Base-by-base conservation (phyloP, 2,797 vertebrate species). In the Falco berigora region DNA sequence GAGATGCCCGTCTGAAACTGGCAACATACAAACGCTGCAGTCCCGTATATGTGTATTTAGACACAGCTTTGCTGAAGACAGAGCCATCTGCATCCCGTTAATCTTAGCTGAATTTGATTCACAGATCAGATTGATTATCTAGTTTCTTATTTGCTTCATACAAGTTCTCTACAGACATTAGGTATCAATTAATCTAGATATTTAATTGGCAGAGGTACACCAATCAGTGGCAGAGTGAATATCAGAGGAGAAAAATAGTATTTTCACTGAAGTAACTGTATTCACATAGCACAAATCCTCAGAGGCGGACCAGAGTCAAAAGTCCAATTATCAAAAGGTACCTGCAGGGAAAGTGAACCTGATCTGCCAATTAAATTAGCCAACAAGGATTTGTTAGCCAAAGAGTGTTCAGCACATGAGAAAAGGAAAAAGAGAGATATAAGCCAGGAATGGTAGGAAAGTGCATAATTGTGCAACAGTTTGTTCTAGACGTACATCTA, bases 401-500 rank as follows among this genome's bases (percentile, higher is more conserved):
- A 69, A 10, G 52, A 61, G 18, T 1, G 10, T 22, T 81, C 44
- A 17, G 64, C 44, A 53, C 53, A 8, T 16, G 15, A 85, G 47
- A 50, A 49, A 58, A 58, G 32, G 76, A 40, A 8, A 9, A 28
- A 38, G n/a, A 52, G 36, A 75, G 7, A 18, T 42, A 22, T 2
- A 27, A 44, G 28, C 4, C 59, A 85, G 40, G 44, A 64, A 56
- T 4, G 27, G 44, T 7, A 62, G 32, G 24, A 34, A 49, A 73
- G 32, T 2, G 14, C 30, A 3, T 5, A 22, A n/a, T 0, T 44
- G 72, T 14, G 47, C 61, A n/a, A 15, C 5, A 21, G 16, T 5
- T 61, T 71, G 46, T 13, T 58, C 12, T 52, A 53, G 42, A 21
- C 2, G 0, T 14, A 14, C 8, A 58, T 34, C 72, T 34, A 3